Base-by-base conservation (phyloP, 2,888 invertebrate species). In the Orthosia cruda region DNA sequence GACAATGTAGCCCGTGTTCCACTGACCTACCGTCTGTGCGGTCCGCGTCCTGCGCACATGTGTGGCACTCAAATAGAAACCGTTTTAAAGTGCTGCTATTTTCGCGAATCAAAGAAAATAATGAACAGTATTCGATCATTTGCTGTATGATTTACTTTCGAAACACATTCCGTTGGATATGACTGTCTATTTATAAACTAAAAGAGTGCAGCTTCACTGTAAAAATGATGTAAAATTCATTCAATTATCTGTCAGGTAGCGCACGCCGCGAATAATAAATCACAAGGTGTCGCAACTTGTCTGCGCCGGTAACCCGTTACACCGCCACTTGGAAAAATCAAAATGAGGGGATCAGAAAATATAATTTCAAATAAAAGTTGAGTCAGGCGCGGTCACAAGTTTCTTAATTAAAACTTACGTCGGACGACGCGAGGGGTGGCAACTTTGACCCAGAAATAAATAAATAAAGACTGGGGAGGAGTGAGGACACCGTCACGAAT, bases 351-450 rank as follows among this genome's bases (percentile, higher is more conserved):
- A 93, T 95, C 94, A 93, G 93, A 95, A 96, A 96, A 96, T 96
- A 96, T 96, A 96, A 96, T 96, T 96, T 95, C 92, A 96, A 96
- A 96, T 96, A 96, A 96, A 96, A 96, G 94, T 96, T 95, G 90
- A 94, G 94, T 92, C 91, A 89, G 91, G 92, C 92, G 93, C 95
- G 94, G 96, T 95, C 96, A 94, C 96, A 97, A 97, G 97, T 97
- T 97, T 97, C 96, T 97, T 97, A 97, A 97, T 97, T 97, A 97
- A 97, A 97, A 97, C 97, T 97, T 97, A 96, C 92, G 95, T 95
- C 92, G 93, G 94, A 93, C 93, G 94, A 93, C 92, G 94, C 93
- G 91, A 94, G 93, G 94, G 95, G 94, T 91, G 93, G 90, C 91
- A 93, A 93, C 94, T 95, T 91, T 96, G 96, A 96, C 96, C 96